Base-by-base conservation (phyloP, 2,797 vertebrate genomes). In the Enteromius unitaeniatus region DNA sequence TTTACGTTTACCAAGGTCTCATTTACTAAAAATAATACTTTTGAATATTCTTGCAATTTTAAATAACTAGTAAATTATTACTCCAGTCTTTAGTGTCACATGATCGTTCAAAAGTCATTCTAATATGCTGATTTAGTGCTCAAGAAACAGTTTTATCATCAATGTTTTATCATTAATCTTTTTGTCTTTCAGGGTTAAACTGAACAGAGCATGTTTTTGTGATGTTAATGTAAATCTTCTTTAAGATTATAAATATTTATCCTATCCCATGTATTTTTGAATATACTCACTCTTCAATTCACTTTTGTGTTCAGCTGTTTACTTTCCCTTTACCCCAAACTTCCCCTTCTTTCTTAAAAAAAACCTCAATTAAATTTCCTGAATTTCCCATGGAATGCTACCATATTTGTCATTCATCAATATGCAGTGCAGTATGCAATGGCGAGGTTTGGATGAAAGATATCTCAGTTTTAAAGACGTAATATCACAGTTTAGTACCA, bases 331-430 rank as follows among this genome's bases (percentile, higher is more conserved):
- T 17, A 31, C 28, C 26, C 31, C 10, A 31, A 13, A 21, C 9
- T 31, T 51, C 10, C 4, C 1, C 15, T 49, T 51, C 2, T 42
- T 69, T 42, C 9, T 73, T 28, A 73, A 19, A 47, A n/a, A 70
- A 7, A 45, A 49, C 6, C 11, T 26, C 17, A 77, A 2, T 60
- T 6, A 1, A 26, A 42, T 42, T 40, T 10, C n/a, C 17, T 6
- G 40, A 40, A 70, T 55, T 11, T 70, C 23, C 34, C 23, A 23
- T 42, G 28, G 14, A 68, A 68, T 10, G 21, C 14, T 79, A 64
- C 15, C 49, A 42, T 80, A 10, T 58, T 80, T 80, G 47, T 45
- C 21, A 28, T 58, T 58, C 21, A 17, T 45, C 40, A 58, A 65
- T 78, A 78, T 49, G 45, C 17, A 65, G 37, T 28, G 51, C 51